A percentile compares a stretch with the other conserved stretches of the same genome.
Conservation (phyloP, 2,888 invertebrate genomes). For the Eristalis tenax region DNA sequence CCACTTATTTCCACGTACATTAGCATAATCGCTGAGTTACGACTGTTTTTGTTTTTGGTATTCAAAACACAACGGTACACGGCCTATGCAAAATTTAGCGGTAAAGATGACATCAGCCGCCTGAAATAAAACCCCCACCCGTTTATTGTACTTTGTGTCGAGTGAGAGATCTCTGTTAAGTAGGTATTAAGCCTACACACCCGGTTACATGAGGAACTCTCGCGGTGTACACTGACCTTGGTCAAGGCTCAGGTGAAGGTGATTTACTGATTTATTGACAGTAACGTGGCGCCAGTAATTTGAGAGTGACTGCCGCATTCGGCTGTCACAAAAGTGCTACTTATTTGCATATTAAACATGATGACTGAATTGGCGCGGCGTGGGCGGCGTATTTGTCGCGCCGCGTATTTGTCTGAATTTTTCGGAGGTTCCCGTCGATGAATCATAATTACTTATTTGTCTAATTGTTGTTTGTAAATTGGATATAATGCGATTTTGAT, state of each 20-base stretch:
- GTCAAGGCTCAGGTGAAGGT: constrained; percentile 51
- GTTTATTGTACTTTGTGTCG: not conserved
- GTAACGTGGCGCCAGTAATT: not conserved
- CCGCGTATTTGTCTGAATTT: not conserved
- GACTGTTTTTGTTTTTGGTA: not conserved
- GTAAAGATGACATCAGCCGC: constrained; percentile 51
- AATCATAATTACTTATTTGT: constrained; percentile 17
- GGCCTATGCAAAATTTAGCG: constrained; percentile 14
- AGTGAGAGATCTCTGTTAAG: not conserved
- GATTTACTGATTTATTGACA: not conserved
- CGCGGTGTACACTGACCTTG: constrained; percentile 34
- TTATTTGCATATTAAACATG: not conserved
- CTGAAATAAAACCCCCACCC: constrained; percentile 15
- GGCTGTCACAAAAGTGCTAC: not conserved
- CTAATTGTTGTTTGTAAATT: constrained; percentile 19
- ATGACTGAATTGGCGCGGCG: not conserved
- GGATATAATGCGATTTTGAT: constrained; percentile 22
- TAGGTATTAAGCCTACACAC: constrained; percentile 17
- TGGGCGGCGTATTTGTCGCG: not conserved
- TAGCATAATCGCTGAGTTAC: constrained; percentile 48
- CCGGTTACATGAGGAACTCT: constrained; percentile 11
- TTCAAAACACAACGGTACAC: constrained; percentile 21
- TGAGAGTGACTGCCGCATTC: not conserved
- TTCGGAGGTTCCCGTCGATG: not conserved
- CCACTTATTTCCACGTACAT: constrained; percentile 1